phyloP scores from a whole-genome alignment of 2,113 vertebrate species.

The Lampris incognitus region DNA sequence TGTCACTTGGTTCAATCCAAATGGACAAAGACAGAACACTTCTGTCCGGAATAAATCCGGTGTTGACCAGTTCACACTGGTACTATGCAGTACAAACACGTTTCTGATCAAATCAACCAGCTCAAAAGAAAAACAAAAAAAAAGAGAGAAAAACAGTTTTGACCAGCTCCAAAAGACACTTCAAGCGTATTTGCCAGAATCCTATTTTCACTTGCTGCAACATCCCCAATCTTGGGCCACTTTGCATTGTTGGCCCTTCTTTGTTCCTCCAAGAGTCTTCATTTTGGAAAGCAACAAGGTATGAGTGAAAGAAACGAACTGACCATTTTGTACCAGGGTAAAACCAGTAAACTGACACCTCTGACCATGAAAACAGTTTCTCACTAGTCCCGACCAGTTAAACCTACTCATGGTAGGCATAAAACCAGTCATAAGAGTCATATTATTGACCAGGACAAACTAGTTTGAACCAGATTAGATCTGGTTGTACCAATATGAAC shows the following conservation, averaged over 20 bases:
- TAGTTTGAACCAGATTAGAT: slow-evolving; percentile 56
- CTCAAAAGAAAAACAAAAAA: background rate
- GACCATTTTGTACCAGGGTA: slow-evolving; percentile 41
- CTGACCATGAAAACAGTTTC: slow-evolving; percentile 27
- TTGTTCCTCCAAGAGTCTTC: slow-evolving; percentile 42
- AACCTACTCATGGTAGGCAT: slow-evolving; percentile 51
- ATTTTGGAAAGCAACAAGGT: slow-evolving; percentile 40
- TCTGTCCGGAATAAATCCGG: slow-evolving; percentile 48
- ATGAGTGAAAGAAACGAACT: slow-evolving; percentile 26
- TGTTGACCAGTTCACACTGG: slow-evolving; percentile 57
- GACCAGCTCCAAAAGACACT: background rate
- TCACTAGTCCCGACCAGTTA: slow-evolving; percentile 28
- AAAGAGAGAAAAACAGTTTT: background rate
- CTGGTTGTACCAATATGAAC: slow-evolving; percentile 48
- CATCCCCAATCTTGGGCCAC: background rate
- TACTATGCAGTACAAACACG: slow-evolving; percentile 47
- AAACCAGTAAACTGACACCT: slow-evolving; percentile 14
- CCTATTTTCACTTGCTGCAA: background rate
- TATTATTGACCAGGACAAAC: slow-evolving; percentile 35
- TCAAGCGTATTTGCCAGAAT: background rate
- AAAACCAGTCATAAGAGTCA: slow-evolving; percentile 49
- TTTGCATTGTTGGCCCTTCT: slow-evolving; percentile 31
- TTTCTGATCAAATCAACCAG: slow-evolving; percentile 13
- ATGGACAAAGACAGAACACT: slow-evolving; percentile 66
- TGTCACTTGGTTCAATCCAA: slow-evolving; percentile 73